Conservation (phyloP, 2,888 invertebrate species). For the Oscheius sp. region DNA sequence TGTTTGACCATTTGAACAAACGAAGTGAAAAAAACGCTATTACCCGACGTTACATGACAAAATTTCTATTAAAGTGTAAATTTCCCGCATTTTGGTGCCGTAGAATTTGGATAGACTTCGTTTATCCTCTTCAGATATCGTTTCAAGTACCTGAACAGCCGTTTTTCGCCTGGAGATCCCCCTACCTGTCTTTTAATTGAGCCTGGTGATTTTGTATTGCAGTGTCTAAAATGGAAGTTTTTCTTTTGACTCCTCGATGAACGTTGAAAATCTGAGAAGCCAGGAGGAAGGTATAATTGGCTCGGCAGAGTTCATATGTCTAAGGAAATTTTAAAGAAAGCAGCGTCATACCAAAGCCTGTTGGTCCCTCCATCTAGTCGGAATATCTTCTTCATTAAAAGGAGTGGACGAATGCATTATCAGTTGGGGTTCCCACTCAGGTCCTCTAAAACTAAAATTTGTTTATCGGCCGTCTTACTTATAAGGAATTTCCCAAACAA, state of each 20-base stretch:
- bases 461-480: conserved; percentile 38
- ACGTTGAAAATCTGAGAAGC: conserved; percentile 56
- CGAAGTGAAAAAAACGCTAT: too few species aligned
- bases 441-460: conserved; percentile 38
- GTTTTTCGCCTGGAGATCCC: not conserved
- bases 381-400: conserved; percentile 54
- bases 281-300: conserved; percentile 51
- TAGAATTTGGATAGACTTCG: not conserved
- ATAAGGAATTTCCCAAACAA: conserved; percentile 52
- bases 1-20: too few species aligned
- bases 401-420: conserved; percentile 53
- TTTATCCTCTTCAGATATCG: not conserved
- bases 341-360: conserved; percentile 45
- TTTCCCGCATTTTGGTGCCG: not conserved
- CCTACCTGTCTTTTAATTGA: not conserved
- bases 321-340: not conserved
- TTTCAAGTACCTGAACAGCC: not conserved
- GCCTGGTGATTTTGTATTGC: conserved; percentile 48
- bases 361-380: conserved; percentile 57
- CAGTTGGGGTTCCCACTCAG: conserved; percentile 59
- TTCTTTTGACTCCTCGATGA: conserved; percentile 49
- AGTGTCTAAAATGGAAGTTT: conserved; percentile 41
- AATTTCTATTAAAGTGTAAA: not conserved
- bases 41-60: too few species aligned
- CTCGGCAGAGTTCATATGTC: conserved; percentile 56